Conservation (phyloP, 2,888 invertebrate genomes). For the Cerastis rubricosa region DNA sequence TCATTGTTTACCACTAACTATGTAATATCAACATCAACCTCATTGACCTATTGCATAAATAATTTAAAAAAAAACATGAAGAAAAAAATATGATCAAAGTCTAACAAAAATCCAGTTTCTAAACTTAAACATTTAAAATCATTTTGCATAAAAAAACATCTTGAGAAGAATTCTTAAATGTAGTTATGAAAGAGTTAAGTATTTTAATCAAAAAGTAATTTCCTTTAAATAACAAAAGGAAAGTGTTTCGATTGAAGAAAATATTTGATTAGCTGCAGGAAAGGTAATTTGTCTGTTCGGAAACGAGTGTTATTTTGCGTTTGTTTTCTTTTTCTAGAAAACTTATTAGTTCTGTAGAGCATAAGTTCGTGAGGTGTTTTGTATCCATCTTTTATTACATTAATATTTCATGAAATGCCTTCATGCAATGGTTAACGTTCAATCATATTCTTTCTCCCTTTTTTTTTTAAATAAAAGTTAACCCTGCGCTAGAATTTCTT, state of each 20-base stretch:
- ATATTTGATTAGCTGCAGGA: slow-evolving; percentile 48
- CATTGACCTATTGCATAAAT: slow-evolving; percentile 11
- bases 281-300: slow-evolving; percentile 26
- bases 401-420: no score
- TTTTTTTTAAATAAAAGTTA: no score
- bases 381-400: no score
- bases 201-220: slow-evolving; percentile 54
- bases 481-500: background rate
- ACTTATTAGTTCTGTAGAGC: background rate
- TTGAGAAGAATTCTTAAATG: slow-evolving; percentile 17
- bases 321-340: background rate
- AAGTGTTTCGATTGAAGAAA: slow-evolving; percentile 27
- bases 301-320: background rate
- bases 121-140: slow-evolving; percentile 19
- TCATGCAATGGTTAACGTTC: no score
- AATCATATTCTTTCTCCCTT: no score
- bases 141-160: slow-evolving; percentile 11
- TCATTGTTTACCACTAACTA: background rate
- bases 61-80: background rate
- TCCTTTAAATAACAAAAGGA: slow-evolving; percentile 43
- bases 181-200: slow-evolving; percentile 25
- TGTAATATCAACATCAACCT: background rate
- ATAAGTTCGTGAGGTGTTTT: background rate
- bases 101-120: slow-evolving; percentile 29
- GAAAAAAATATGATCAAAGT: background rate